Percentiles rank a stretch among this genome's conserved stretches.
phyloP scores from a whole-genome alignment of 2,888 invertebrate species.

The Dicycla oo region DNA sequence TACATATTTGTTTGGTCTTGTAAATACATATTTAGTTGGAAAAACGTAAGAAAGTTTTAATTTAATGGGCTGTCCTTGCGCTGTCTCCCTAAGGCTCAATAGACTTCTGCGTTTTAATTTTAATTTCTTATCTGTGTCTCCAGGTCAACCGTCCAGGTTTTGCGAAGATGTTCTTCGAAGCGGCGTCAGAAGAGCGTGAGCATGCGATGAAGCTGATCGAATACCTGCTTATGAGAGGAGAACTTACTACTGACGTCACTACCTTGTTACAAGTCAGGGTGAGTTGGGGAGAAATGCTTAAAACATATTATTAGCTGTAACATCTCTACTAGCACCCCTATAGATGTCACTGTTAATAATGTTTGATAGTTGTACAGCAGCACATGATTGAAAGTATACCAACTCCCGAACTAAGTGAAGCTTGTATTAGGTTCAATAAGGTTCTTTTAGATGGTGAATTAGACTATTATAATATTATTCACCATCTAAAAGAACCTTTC shows the following conservation, averaged over 20 bases:
- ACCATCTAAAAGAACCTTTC: too few species aligned
- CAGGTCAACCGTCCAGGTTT: conserved; percentile 95
- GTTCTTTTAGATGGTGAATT: not conserved
- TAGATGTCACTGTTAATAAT: not conserved
- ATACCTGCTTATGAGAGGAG: conserved; percentile 96
- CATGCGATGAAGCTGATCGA: conserved; percentile 97
- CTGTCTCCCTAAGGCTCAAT: not conserved
- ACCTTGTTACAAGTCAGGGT: conserved; percentile 91
- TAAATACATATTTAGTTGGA: not conserved
- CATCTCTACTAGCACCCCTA: not conserved
- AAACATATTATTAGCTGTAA: not conserved
- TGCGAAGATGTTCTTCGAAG: conserved; percentile 95
- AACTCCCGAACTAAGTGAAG: not conserved
- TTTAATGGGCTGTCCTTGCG: not conserved
- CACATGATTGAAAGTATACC: not conserved
- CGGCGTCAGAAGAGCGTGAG: conserved; percentile 96
- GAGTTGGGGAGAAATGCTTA: conserved; percentile 44
- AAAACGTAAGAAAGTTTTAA: not conserved
- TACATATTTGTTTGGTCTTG: not conserved
- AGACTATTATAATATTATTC: too few species aligned
- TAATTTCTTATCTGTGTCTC: not conserved
- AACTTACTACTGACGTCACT: conserved; percentile 91
- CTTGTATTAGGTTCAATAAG: not conserved
- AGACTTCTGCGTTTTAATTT: not conserved
- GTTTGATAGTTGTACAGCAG: not conserved